Percentiles rank a stretch among this genome's conserved stretches.
Conservation (phyloP, 2,797 vertebrate genomes). For the Pseudochaenichthys georgianus region DNA sequence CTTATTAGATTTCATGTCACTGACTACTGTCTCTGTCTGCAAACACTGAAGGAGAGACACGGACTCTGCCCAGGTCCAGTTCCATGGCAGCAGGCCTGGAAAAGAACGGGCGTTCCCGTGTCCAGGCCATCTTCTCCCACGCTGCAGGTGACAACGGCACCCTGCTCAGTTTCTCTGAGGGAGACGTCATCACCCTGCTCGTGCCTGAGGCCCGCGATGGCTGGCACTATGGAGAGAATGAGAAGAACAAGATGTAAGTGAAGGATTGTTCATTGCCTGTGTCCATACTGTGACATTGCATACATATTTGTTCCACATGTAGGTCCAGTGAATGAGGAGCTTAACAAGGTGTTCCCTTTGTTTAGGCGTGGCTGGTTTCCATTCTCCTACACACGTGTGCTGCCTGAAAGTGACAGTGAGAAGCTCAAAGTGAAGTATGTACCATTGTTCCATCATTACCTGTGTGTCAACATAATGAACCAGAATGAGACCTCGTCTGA, state of each 20-base stretch:
- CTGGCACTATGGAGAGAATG: conserved; percentile 99
- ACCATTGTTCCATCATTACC: not conserved
- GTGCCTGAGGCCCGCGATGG: conserved; percentile 97
- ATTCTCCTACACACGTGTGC: conserved; percentile 96
- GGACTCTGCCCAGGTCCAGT: conserved; percentile 96
- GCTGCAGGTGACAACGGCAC: conserved; percentile 96
- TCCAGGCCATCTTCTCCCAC: conserved; percentile 98
- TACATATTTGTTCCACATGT: not conserved
- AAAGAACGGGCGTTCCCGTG: conserved; percentile 93
- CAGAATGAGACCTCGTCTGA: conserved; percentile 32
- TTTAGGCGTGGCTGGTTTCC: conserved; percentile 98
- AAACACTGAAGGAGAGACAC: conserved; percentile 90
- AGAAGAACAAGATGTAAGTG: conserved; percentile 97
- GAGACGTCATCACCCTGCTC: conserved; percentile 96
- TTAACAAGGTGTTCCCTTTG: conserved; percentile 28
- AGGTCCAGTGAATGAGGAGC: not conserved
- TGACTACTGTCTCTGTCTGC: not conserved
- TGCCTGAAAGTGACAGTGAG: conserved; percentile 90
- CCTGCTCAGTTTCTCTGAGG: conserved; percentile 96
- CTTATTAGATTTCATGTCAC: not conserved
- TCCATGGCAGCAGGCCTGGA: conserved; percentile 98
- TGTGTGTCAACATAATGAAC: not conserved
- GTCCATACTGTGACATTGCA: not conserved
- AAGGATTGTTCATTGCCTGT: not conserved
- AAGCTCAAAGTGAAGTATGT: conserved; percentile 92